phyloP scores from a whole-genome alignment of 2,797 vertebrate species.

The Orientallactaga sibirica region DNA sequence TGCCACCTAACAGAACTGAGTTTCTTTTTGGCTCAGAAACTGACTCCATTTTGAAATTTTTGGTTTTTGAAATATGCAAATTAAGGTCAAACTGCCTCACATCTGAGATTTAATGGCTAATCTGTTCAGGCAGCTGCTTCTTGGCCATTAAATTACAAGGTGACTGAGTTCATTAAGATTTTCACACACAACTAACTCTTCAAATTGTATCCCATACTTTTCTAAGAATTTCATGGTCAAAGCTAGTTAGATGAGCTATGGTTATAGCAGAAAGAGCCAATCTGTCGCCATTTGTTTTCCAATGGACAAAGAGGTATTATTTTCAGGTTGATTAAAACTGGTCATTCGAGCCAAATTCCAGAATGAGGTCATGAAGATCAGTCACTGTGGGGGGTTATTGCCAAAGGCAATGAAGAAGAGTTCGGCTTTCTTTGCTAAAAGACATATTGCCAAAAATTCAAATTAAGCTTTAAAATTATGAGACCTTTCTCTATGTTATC shows the following conservation, averaged over 20 bases:
- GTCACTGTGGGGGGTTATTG: slow-evolving; percentile 65
- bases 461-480: slow-evolving; percentile 48
- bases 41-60: neutral
- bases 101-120: slow-evolving; percentile 69
- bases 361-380: slow-evolving; percentile 82
- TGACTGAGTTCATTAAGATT: slow-evolving; percentile 81
- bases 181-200: slow-evolving; percentile 77
- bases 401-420: slow-evolving; percentile 73
- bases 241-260: slow-evolving; percentile 69
- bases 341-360: slow-evolving; percentile 79
- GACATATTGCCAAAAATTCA: slow-evolving; percentile 64
- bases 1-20: neutral
- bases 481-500: slow-evolving; percentile 43
- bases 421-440: slow-evolving; percentile 63
- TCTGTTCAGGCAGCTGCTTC: slow-evolving; percentile 75
- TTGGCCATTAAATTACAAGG: slow-evolving; percentile 79
- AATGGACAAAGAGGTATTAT: slow-evolving; percentile 83
- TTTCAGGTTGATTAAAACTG: slow-evolving; percentile 83
- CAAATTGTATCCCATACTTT: slow-evolving; percentile 74
- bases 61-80: slow-evolving; percentile 65
- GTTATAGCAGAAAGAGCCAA: slow-evolving; percentile 71
- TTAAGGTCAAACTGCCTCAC: slow-evolving; percentile 64
- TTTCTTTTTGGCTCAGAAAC: neutral
- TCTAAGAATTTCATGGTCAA: slow-evolving; percentile 67
- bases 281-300: slow-evolving; percentile 76